phyloP scores from a whole-genome alignment of 2,797 vertebrate genomes.

The Enteromius paludinosus region DNA sequence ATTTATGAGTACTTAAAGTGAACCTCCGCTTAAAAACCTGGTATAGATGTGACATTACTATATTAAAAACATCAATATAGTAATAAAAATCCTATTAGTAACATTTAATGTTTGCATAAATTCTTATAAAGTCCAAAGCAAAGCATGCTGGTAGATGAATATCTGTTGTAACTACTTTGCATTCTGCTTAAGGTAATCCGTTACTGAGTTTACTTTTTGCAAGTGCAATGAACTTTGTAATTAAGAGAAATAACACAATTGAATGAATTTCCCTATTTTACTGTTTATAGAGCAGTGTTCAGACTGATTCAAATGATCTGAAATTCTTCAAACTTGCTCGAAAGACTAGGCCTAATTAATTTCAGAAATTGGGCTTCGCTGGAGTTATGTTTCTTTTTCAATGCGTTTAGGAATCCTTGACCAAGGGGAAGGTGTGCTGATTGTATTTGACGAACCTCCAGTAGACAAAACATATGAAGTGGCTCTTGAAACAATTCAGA shows the following conservation, averaged over 20 bases:
- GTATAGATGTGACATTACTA: background rate
- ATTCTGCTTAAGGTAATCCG: background rate
- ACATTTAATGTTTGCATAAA: background rate
- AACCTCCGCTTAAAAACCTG: background rate
- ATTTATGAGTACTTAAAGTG: background rate
- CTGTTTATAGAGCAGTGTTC: background rate
- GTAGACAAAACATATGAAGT: slow-evolving; percentile 96
- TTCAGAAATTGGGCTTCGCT: background rate
- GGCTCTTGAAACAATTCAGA: slow-evolving; percentile 94
- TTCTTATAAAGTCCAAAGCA: background rate
- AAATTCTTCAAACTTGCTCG: background rate
- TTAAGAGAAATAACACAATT: background rate
- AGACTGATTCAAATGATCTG: background rate
- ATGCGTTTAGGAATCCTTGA: slow-evolving; percentile 87
- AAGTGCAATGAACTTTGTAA: background rate
- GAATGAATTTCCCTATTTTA: background rate
- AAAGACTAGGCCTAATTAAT: background rate
- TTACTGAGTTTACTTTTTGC: background rate
- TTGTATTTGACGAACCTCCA: slow-evolving; percentile 91
- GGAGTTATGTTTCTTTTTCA: background rate
- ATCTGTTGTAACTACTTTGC: background rate
- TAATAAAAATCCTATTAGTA: background rate
- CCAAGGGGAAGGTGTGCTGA: slow-evolving; percentile 95
- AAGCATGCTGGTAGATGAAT: background rate
- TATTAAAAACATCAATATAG: background rate